These are phyloP conservation scores for Meloidogyne hapla DNA, from an alignment of 1,140 invertebrate species.

Conservation along the genomic window DNA sequence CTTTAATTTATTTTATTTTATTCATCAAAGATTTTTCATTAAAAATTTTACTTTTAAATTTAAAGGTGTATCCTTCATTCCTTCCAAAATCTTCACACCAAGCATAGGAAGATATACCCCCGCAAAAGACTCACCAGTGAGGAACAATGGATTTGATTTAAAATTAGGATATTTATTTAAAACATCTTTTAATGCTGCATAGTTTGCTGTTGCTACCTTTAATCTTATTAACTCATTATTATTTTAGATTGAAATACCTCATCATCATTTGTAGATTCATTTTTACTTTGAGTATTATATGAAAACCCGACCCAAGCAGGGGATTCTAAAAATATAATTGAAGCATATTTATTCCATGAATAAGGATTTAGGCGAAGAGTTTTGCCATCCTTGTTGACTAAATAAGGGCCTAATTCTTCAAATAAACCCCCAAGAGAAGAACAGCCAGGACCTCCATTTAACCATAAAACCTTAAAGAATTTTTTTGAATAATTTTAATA, in stretches of 20 bases:
- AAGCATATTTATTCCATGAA: too few species aligned
- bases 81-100: conserved; percentile 63
- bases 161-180: conserved; percentile 68
- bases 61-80: conserved; percentile 1
- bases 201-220: conserved; percentile 65
- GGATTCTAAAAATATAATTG: too few species aligned
- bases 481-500: too few species aligned
- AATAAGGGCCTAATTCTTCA: conserved; percentile 69
- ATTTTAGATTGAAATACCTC: too few species aligned
- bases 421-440: conserved; percentile 67
- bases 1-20: not conserved
- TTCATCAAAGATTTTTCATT: not conserved
- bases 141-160: conserved; percentile 65
- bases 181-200: conserved; percentile 67
- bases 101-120: conserved; percentile 67
- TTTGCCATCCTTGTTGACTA: conserved; percentile 63
- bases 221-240: too few species aligned
- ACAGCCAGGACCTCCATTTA: conserved; percentile 70
- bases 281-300: too few species aligned
- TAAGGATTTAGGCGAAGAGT: conserved; percentile 54
- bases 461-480: conserved; percentile 66
- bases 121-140: conserved; percentile 67
- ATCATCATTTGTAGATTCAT: too few species aligned
- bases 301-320: too few species aligned
- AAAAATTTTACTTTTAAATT: conserved; percentile 32